Evolutionary conservation across 2,797 vertebrate species (phyloP), one percentile per base, ranked within the genome.

Genomic region (Poecilia wingei): DNA sequence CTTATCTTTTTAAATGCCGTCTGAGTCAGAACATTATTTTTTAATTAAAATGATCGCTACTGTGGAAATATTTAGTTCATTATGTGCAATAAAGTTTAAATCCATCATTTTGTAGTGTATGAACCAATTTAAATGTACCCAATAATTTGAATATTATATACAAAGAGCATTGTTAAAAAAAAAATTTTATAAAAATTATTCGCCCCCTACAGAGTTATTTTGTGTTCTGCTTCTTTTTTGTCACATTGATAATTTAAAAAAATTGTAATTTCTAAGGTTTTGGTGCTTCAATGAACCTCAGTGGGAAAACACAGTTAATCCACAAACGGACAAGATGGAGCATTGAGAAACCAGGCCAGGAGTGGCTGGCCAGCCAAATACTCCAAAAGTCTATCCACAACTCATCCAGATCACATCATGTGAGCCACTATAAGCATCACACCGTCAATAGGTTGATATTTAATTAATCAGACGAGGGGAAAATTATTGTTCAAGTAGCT

Each of bases 1-100:
- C 16, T 81, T 75, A 82, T 79, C 74, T 77, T 55, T 46, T 33
- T 59, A 85, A 87, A 79, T 72, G 16, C 64, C 66, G 47, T 75
- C 69, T 77, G 79, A 69, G 74, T 47, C 18, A 71, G 39, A 79
- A 72, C 33, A 72, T 74, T 41, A 39, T 78, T 77, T 83, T 80
- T 20, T 39, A 59, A 75, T 79, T 72, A 71, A 71, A 72, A n/a
- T 71, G 79, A 64, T 74, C 25, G 47, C 22, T 61, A 47, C 57
- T 18, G 59, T 77, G 77, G 69, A 76, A 77, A 64, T 53, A 33
- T 7, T 43, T 47, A 14, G 22, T 8, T 1, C 22, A 77, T 51
- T 75, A 57, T 68, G 51, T 71, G 33, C 57, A 71, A 57, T 45
- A 36, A 73, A 74, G 22, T 45, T 25, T 33, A 31, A n/a, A 59